phyloP scores from a whole-genome alignment of 2,797 vertebrate species.

The Rhadinocentrus ornatus region DNA sequence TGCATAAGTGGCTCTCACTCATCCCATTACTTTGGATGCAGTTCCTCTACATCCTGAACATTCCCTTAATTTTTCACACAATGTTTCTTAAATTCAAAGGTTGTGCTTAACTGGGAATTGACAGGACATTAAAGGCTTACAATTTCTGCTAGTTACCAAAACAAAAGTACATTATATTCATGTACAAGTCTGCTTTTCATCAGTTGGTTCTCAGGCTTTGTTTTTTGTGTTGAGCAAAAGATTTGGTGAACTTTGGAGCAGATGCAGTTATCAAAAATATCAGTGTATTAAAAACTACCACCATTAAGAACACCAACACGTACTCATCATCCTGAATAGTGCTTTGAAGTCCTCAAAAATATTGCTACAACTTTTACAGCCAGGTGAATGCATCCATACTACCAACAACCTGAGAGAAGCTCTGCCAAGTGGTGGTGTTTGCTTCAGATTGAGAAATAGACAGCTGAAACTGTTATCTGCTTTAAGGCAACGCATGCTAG shows the following conservation, averaged over 20 bases:
- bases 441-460: conserved; percentile 36
- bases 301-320: background rate
- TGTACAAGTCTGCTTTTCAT: conserved; percentile 28
- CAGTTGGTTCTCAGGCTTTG: conserved; percentile 18
- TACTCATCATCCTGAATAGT: conserved; percentile 10
- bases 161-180: conserved; percentile 20
- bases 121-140: conserved; percentile 25
- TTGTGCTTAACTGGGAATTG: conserved; percentile 19
- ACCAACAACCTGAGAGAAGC: conserved; percentile 41
- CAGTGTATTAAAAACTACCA: background rate
- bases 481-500: conserved; percentile 36
- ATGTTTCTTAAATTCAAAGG: conserved; percentile 31
- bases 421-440: conserved; percentile 54
- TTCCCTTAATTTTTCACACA: conserved; percentile 41
- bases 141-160: conserved; percentile 22
- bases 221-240: background rate
- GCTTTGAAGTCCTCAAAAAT: conserved; percentile 24
- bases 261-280: background rate
- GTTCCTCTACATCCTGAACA: conserved; percentile 32
- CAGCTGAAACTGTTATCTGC: conserved; percentile 67
- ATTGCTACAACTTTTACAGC: conserved; percentile 10
- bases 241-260: too few relatives aligned
- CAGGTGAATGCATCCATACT: conserved; percentile 49
- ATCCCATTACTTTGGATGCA: conserved; percentile 17
- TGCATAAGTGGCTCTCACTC: conserved; percentile 37